Evolutionary conservation across 2,888 invertebrate species (phyloP).

Genomic region (Rhagonycha lutea): DNA sequence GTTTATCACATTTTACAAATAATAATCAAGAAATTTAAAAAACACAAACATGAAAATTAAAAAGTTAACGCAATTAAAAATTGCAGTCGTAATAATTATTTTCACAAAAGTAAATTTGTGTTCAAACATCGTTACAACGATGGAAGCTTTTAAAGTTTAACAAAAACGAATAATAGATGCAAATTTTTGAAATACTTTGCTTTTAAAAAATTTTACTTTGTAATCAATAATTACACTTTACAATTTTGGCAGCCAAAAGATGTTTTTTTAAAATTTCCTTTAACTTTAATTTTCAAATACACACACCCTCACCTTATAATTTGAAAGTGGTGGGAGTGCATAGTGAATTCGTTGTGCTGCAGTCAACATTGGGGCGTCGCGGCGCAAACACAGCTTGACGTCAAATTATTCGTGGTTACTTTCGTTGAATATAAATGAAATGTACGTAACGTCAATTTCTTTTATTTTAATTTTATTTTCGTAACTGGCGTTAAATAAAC

Average conservation of each 20-base stretch:
- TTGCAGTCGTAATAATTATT: neutral
- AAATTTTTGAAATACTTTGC: neutral
- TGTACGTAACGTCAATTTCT: neutral
- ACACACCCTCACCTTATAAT: constrained; percentile 16
- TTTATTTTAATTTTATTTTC: neutral
- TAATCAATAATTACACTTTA: neutral
- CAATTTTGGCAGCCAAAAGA: neutral
- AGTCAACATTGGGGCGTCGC: constrained; percentile 23
- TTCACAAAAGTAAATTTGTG: neutral
- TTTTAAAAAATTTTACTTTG: neutral
- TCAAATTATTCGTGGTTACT: constrained; percentile 3
- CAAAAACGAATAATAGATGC: neutral
- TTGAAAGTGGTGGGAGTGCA: constrained; percentile 21
- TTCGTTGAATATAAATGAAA: constrained; percentile 13
- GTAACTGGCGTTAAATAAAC: neutral
- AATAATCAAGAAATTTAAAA: neutral
- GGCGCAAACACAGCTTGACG: constrained; percentile 16
- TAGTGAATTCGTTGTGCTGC: constrained; percentile 16
- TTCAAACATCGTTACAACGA: neutral
- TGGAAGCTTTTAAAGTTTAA: neutral
- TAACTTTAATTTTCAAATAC: neutral
- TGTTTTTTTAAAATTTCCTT: neutral
- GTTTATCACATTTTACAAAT: neutral
- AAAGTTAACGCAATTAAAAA: neutral
- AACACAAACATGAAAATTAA: neutral